Evolutionary conservation across 1,140 invertebrate genomes (phyloP), one percentile per base, ranked within the genome.

Genomic region (Drosophila azteca): DNA sequence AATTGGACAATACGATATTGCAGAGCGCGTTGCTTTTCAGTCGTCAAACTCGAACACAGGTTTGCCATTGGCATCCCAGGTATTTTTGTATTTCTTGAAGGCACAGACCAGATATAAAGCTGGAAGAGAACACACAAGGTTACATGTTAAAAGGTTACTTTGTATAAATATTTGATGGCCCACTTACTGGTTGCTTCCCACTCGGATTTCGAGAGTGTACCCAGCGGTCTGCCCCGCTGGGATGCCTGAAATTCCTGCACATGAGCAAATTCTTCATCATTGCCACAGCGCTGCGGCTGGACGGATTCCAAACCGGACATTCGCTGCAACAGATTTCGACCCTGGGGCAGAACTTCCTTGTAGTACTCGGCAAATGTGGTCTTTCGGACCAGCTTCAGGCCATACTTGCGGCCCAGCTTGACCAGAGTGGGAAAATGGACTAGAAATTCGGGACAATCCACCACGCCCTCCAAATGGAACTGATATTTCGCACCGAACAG

Each of bases 371-470:
- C 94, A 93, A 99, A 99, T 49, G 94, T 93, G 67, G 94, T 94
- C 77, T 94, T 95, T 52, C 93, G 94, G 1, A 97, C 91, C 69
- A 98, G 93, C 90, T 98, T 95, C 65, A 99, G 93, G 3, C 95
- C 96, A 93, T 95, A 95, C 74, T 97, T 96, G 53, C 94, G 92
- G 41, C 97, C 97, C 76, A 99, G 92, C 92, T 97, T 96, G 70
- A 95, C 93, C 59, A 99, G 93, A 5, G 95, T 93, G 24, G 97
- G 96, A 92, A 99, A 97, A 92, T 99, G 95, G 13, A 99, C 98
- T 29, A 99, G 93, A 93, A 99, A 99, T 92, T 99, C 99, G 24
- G 99, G 99, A 93, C 99, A 99, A 92, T 99, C 95, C 0, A 99
- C 98, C 13, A 98, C 97, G 45, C 96, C 98, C 90, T 99, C 97